Base-by-base conservation (phyloP, 2,888 invertebrate genomes). In the Amphipoea lucens region DNA sequence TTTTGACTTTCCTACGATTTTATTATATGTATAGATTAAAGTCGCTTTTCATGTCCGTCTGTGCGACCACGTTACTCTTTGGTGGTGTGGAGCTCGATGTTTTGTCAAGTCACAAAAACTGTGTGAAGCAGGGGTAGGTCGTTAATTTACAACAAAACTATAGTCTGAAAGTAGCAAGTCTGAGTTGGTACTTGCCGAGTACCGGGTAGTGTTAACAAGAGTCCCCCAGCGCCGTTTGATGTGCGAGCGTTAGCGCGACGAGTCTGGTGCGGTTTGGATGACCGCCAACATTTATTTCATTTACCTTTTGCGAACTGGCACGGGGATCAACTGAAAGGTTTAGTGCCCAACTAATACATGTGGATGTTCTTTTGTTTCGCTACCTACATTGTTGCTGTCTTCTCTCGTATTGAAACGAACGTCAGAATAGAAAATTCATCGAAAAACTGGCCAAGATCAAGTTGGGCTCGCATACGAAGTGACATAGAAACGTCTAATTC, bases 281-380 rank as follows among this genome's bases (percentile, higher is more conserved):
- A 29, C 23, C 6, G 73, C 82, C 83, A 84, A 82, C 73, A 76
- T 82, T 76, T 74, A 84, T 84, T 84, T 86, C 63, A 86, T 74
- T 85, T 65, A 82, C 60, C 45, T 79, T 72, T 63, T 76, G 36
- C 29, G n/a, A 76, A 74, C 12, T 76, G 66, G 60, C 63, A 3
- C 42, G 12, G 57, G 48, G 66, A 70, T 74, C 54, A 73, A 45
- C n/a, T 60, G 54, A 69, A 57, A 29, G 60, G 65, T 66, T 74
- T 60, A 45, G 36, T 36, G 4, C 9, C 29, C 29, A 29, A 29
- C 23, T 57, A 48, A 62, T 45, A 42, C 9, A 29, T 6, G 4
- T 65, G 14, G 42, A 20, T 57, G 11, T 60, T 60, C n/a, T 57
- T 84, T 81, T 78, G 67, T 81, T 68, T 62, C 63, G 14, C 4